Conservation (phyloP, 2,888 invertebrate genomes). For the Apantesis nais region DNA sequence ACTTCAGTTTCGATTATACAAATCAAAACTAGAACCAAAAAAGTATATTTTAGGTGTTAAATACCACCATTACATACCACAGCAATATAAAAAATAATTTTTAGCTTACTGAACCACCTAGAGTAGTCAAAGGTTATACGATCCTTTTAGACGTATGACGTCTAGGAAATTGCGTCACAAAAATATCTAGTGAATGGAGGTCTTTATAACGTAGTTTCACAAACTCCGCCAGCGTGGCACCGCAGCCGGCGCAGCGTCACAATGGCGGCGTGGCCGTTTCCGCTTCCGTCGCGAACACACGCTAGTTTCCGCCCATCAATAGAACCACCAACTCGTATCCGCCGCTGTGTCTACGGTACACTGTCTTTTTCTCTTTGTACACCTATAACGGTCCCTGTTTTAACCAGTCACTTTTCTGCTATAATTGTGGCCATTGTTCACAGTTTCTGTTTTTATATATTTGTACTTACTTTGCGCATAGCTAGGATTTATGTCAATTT, state of each 20-base stretch:
- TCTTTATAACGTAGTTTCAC: constrained; percentile 21
- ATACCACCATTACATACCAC: too few relatives aligned
- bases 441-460: not conserved
- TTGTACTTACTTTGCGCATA: not conserved
- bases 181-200: constrained; percentile 6
- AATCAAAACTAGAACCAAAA: too few relatives aligned
- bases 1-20: too few relatives aligned
- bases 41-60: too few relatives aligned
- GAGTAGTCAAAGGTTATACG: not conserved
- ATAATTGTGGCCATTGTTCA: constrained; percentile 1
- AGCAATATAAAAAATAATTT: not conserved
- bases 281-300: constrained; percentile 52
- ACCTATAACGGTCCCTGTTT: constrained; percentile 8
- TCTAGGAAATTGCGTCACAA: constrained; percentile 2
- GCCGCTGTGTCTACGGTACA: constrained; percentile 31
- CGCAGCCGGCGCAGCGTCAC: constrained; percentile 46
- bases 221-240: constrained; percentile 25
- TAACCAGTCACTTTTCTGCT: constrained; percentile 1
- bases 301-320: constrained; percentile 59
- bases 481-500: too few relatives aligned
- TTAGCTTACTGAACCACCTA: not conserved
- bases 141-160: not conserved
- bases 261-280: constrained; percentile 55
- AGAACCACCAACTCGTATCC: constrained; percentile 40
- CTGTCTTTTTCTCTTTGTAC: constrained; percentile 24